These are phyloP conservation scores for Beaufortia kweichowensis DNA, from an alignment of 2,113 vertebrate genomes.

Conservation along the genomic window DNA sequence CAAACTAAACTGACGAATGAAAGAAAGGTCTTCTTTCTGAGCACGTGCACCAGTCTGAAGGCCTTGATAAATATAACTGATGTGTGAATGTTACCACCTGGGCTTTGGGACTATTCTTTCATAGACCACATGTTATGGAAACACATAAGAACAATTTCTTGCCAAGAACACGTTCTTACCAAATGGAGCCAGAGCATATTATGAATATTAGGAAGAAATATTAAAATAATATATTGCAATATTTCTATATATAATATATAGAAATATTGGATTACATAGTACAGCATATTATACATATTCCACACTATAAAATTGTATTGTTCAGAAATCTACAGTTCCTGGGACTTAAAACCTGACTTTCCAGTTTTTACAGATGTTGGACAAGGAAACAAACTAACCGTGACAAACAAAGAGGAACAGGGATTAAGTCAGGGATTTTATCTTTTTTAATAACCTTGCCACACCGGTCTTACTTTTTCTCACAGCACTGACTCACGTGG, in stretches of 20 bases:
- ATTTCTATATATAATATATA: neutral
- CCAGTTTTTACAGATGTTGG: neutral
- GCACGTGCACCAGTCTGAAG: neutral
- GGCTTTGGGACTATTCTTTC: neutral
- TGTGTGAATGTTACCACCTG: conserved; percentile 25
- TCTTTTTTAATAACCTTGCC: neutral
- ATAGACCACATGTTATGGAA: neutral
- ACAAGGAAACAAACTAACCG: neutral
- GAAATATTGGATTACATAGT: neutral
- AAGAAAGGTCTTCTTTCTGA: neutral
- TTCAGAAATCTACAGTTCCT: conserved; percentile 1
- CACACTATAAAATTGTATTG: neutral
- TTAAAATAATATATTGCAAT: too few relatives aligned
- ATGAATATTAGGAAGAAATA: too few relatives aligned
- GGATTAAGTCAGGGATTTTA: neutral
- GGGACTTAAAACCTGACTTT: neutral
- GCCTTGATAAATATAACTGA: neutral
- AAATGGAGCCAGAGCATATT: neutral
- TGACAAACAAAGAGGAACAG: neutral
- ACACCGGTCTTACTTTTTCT: neutral
- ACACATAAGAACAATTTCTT: neutral
- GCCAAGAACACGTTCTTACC: neutral
- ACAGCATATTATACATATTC: too few relatives aligned
- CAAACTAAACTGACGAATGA: neutral
- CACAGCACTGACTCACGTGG: neutral